Percentiles rank a stretch among this genome's conserved stretches.
Conservation (phyloP, 1,140 invertebrate species). For the Eumeta japonica region DNA sequence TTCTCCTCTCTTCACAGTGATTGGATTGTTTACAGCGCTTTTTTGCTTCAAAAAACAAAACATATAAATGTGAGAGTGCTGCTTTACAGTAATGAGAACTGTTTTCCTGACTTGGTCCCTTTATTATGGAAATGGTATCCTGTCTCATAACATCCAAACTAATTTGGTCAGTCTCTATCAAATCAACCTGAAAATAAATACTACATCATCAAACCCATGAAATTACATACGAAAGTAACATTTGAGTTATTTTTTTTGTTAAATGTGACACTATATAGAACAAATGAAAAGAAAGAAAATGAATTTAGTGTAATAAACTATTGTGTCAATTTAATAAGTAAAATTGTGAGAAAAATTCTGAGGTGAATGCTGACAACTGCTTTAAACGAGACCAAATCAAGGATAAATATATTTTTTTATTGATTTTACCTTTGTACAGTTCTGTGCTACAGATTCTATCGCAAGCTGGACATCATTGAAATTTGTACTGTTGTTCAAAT, state of each 20-base stretch:
- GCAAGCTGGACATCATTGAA: slow-evolving; percentile 63
- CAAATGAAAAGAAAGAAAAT: not conserved
- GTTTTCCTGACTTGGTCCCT: slow-evolving; percentile 36
- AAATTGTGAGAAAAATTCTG: not conserved
- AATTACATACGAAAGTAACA: too few species aligned
- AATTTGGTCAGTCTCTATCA: slow-evolving; percentile 36
- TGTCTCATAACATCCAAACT: slow-evolving; percentile 43
- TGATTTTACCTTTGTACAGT: slow-evolving; percentile 55
- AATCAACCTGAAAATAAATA: slow-evolving; percentile 29
- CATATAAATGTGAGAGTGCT: slow-evolving; percentile 63
- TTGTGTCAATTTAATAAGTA: not conserved
- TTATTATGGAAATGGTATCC: slow-evolving; percentile 30
- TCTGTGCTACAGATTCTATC: slow-evolving; percentile 62
- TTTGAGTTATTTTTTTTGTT: too few species aligned
- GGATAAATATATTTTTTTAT: not conserved
- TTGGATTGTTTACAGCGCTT: slow-evolving; percentile 9
- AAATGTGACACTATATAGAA: not conserved
- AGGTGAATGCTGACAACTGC: not conserved
- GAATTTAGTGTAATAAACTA: not conserved
- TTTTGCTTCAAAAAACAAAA: slow-evolving; percentile 53
- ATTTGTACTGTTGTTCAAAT: slow-evolving; percentile 61
- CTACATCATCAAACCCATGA: too few species aligned
- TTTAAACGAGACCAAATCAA: not conserved
- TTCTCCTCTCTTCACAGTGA: slow-evolving; percentile 5
- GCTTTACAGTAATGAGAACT: slow-evolving; percentile 37